Conservation (phyloP, 2,797 vertebrate genomes). For the Thamnophis elegans region DNA sequence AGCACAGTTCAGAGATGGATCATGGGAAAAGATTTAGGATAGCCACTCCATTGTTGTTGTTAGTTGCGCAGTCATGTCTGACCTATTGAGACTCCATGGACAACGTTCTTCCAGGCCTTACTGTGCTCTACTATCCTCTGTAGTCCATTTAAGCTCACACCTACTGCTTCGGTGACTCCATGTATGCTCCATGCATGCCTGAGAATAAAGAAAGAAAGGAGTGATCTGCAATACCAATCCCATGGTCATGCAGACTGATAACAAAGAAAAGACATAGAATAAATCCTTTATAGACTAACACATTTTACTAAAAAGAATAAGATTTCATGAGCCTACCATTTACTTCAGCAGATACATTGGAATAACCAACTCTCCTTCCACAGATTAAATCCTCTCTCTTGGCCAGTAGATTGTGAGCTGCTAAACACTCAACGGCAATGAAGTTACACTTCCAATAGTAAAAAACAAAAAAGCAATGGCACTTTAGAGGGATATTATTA, state of each 20-base stretch:
- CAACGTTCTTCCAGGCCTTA: no score
- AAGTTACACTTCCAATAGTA: neutral
- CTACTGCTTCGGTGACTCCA: no score
- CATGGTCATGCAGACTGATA: neutral
- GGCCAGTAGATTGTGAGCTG: neutral
- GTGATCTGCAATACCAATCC: neutral
- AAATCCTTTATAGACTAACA: neutral
- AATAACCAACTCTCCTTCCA: neutral
- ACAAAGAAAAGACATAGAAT: neutral
- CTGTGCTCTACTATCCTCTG: no score
- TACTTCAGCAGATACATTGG: neutral
- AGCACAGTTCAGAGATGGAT: neutral
- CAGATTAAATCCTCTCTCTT: neutral
- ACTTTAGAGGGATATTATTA: neutral
- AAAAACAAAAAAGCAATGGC: neutral
- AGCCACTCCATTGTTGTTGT: neutral
- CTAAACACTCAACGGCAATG: neutral
- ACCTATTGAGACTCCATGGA: no score
- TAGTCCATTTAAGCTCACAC: no score
- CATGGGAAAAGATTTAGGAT: neutral
- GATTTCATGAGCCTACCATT: neutral
- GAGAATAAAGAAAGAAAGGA: neutral
- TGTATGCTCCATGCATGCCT: neutral
- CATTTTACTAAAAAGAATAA: neutral
- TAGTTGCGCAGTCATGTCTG: no score